These are phyloP conservation scores for Tetropium fuscum DNA, from an alignment of 2,888 invertebrate species.

Conservation along the genomic window DNA sequence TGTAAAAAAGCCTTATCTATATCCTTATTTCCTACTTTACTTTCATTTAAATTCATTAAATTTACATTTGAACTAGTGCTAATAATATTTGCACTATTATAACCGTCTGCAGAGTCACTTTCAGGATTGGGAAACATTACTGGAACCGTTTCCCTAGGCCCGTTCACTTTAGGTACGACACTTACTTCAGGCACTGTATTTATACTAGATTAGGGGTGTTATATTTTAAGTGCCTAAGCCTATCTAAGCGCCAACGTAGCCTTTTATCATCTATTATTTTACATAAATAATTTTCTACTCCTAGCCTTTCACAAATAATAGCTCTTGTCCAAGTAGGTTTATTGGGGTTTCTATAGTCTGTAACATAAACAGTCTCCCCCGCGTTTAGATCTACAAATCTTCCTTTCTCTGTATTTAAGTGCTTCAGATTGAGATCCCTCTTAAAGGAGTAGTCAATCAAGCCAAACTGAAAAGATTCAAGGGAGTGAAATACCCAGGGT, in stretches of 20 bases:
- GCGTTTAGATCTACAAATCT: neutral
- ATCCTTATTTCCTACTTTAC: neutral
- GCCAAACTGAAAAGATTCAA: no score
- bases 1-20: neutral
- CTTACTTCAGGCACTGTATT: neutral
- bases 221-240: neutral
- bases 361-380: constrained; percentile 2
- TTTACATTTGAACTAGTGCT: neutral
- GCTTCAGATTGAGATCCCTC: neutral
- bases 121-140: no score
- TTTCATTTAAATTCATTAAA: neutral
- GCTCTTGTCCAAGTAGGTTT: constrained; percentile 4
- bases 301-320: neutral
- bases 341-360: neutral
- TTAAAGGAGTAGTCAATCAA: no score
- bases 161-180: neutral
- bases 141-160: no score
- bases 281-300: neutral
- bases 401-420: neutral
- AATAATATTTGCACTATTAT: no score
- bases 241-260: neutral
- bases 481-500: no score
- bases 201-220: neutral
- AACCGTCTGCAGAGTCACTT: no score
- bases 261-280: neutral